Conservation (phyloP, 2,888 invertebrate species). For the Stenodera caucasica region DNA sequence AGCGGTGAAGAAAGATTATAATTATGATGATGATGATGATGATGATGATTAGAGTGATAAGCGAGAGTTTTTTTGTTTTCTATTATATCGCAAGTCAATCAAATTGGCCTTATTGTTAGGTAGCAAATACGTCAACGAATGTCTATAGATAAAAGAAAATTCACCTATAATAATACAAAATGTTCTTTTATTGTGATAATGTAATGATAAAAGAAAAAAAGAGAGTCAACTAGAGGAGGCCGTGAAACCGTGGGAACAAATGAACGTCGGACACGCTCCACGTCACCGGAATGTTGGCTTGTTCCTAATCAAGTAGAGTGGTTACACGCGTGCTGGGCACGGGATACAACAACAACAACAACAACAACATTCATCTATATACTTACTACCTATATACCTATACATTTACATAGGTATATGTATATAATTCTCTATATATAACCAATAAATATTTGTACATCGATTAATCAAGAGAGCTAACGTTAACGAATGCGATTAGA, state of each 20-base stretch:
- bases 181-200: no score
- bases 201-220: no score
- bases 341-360: slow-evolving; percentile 32
- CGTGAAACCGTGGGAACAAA: slow-evolving; percentile 43
- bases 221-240: slow-evolving; percentile 26
- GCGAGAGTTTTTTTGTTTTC: background rate
- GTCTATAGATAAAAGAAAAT: no score
- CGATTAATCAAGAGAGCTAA: no score
- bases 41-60: background rate
- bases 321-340: slow-evolving; percentile 50
- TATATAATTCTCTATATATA: no score
- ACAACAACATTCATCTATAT: background rate
- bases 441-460: no score
- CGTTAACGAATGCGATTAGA: no score
- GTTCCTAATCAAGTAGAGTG: slow-evolving; percentile 41
- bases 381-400: background rate
- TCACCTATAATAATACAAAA: no score
- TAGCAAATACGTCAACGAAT: no score
- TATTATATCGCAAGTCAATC: background rate
- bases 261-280: slow-evolving; percentile 54
- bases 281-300: slow-evolving; percentile 46
- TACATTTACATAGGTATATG: background rate
- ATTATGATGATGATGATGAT: background rate
- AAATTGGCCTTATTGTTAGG: background rate
- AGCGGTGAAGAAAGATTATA: background rate